A percentile compares a stretch with the other conserved stretches of the same genome.
phyloP scores from a whole-genome alignment of 2,113 vertebrate genomes.

The Larimichthys crocea region DNA sequence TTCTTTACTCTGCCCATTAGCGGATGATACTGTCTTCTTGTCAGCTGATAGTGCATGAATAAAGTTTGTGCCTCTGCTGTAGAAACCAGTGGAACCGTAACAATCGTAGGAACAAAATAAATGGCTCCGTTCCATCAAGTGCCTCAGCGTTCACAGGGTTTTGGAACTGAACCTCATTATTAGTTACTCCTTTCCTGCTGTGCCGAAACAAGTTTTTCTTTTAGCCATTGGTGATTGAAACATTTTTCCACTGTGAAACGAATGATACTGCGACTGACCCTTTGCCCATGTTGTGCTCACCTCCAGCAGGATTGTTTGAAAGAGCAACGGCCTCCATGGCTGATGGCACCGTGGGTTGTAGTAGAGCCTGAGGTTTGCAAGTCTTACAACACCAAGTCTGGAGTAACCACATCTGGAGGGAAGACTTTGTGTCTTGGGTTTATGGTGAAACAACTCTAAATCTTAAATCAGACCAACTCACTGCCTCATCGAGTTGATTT shows the following conservation, averaged over 20 bases:
- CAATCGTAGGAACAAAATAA: no score
- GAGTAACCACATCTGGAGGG: neutral
- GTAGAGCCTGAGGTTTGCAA: slow-evolving; percentile 2
- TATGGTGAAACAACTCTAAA: neutral
- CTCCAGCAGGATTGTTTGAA: slow-evolving; percentile 8
- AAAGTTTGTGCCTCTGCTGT: no score
- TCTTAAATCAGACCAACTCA: no score
- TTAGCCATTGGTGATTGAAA: slow-evolving; percentile 10
- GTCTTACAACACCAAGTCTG: neutral
- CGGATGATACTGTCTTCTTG: no score
- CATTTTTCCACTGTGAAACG: slow-evolving; percentile 3
- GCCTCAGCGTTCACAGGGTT: neutral
- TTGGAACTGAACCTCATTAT: neutral
- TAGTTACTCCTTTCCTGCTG: neutral
- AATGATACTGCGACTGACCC: slow-evolving; percentile 5
- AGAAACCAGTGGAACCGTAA: no score
- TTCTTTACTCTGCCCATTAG: neutral
- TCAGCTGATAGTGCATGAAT: no score
- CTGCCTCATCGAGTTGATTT: neutral
- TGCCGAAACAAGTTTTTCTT: neutral
- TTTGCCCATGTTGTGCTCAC: neutral
- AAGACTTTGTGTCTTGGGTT: neutral
- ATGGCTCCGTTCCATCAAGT: no score
- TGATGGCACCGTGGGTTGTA: neutral
- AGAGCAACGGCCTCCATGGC: neutral